phyloP scores from a whole-genome alignment of 2,888 invertebrate species.

The Dasysyrphus albostriatus region DNA sequence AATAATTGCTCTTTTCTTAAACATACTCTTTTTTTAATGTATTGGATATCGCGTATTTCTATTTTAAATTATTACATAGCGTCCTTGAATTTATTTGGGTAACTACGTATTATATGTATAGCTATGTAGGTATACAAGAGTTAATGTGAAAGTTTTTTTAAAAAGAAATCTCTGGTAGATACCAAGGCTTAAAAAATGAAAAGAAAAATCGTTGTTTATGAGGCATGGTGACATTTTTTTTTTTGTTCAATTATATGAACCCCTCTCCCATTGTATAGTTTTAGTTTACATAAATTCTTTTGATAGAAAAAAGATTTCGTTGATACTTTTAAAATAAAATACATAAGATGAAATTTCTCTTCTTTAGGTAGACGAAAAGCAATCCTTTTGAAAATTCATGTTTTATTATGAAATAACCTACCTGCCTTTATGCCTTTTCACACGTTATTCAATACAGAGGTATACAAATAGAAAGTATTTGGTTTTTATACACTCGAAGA shows the following conservation, averaged over 20 bases:
- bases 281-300: constrained; percentile 29
- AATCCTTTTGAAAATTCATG: constrained; percentile 55
- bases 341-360: constrained; percentile 20
- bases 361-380: constrained; percentile 16
- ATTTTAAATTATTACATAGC: constrained; percentile 46
- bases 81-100: constrained; percentile 65
- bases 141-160: constrained; percentile 47
- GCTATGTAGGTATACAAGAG: not conserved
- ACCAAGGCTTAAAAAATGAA: constrained; percentile 59
- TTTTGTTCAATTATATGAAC: constrained; percentile 8
- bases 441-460: constrained; percentile 22
- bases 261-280: constrained; percentile 35
- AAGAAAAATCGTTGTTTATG: constrained; percentile 60
- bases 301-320: constrained; percentile 7
- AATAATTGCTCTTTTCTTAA: not conserved
- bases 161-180: constrained; percentile 38
- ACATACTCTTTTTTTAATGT: constrained; percentile 4
- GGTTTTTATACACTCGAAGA: constrained; percentile 19
- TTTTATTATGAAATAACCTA: constrained; percentile 28
- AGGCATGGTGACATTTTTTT: constrained; percentile 37
- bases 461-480: constrained; percentile 16
- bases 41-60: constrained; percentile 27
- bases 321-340: constrained; percentile 12
- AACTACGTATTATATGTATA: not conserved
- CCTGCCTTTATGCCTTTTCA: constrained; percentile 41